Evolutionary conservation across 2,113 vertebrate species (phyloP), one percentile per base, ranked within the genome.

Genomic region (Lophius piscatorius): DNA sequence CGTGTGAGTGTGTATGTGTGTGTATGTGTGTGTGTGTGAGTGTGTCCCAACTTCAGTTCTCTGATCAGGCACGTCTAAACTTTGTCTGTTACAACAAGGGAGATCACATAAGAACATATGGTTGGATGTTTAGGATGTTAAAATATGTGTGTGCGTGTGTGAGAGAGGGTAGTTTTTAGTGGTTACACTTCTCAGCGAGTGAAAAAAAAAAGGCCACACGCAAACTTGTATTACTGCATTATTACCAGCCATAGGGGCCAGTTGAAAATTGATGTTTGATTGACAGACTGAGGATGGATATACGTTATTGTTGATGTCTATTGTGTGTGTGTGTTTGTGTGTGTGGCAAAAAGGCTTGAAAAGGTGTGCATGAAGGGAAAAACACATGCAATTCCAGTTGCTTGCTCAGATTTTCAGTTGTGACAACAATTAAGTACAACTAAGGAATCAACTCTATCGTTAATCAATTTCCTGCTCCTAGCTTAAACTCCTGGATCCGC

Each of bases 41-140:
- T 50, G 16, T 65, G 69, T 76, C 50, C 56, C 42, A 31, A 61
- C 70, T 70, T 50, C 51, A 75, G 66, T 74, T 73, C 41, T 78
- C 89, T 84, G 77, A 89, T 92, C 90, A 94, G 94, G 93, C 94
- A 94, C 93, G 62, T 93, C 74, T 90, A 85, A 84, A 77, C 82
- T 83, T 78, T 26, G 51, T 90, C 80, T 78, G 85, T 74, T 79
- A 78, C 87, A 90, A 80, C 75, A 82, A 62, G 64, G 63, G 70
- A 68, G 62, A 79, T 73, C 68, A 70, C 61, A 62, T 70, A 73
- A 76, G 70, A 76, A 69, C 68, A 59, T 59, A 55, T n/a, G n/a
- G n/a, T n/a, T n/a, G n/a, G n/a, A n/a, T n/a, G n/a, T n/a, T n/a
- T n/a, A n/a, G n/a, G n/a, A n/a, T n/a, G n/a, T n/a, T n/a, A n/a